Conservation (phyloP, 2,113 vertebrate species). For the Tinamus guttatus region DNA sequence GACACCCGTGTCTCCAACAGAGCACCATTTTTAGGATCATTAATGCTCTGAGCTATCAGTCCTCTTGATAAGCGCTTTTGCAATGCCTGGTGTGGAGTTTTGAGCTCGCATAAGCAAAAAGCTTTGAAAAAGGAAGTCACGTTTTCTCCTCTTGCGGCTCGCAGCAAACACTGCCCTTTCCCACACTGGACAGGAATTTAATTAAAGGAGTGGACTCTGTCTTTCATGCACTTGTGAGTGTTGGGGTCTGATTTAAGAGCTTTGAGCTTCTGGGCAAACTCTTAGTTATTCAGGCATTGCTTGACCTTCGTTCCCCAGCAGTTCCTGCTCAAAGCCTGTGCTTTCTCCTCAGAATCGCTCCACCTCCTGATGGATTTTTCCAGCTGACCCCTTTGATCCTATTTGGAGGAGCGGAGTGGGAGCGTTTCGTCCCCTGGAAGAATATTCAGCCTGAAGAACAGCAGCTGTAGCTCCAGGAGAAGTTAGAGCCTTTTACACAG, state of each 20-base stretch:
- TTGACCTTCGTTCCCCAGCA: constrained; percentile 21
- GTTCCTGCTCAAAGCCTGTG: neutral
- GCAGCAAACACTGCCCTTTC: neutral
- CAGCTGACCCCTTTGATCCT: constrained; percentile 34
- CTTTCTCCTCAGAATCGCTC: constrained; percentile 3
- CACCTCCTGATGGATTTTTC: constrained; percentile 38
- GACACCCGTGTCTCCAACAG: neutral
- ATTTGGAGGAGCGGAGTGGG: constrained; percentile 6
- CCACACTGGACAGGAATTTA: neutral
- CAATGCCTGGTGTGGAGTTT: neutral
- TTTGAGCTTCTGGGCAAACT: neutral
- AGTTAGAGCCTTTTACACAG: neutral
- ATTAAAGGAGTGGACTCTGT: neutral
- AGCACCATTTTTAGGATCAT: neutral
- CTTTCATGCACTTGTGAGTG: neutral
- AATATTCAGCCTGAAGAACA: constrained; percentile 13
- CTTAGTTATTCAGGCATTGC: neutral
- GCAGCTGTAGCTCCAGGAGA: constrained; percentile 18
- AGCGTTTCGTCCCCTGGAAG: neutral
- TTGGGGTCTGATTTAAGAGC: neutral
- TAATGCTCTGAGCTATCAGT: neutral
- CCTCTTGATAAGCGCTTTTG: neutral
- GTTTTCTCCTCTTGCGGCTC: neutral
- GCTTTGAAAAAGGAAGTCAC: neutral
- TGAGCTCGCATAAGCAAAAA: neutral